Evolutionary conservation across 2,113 vertebrate species (phyloP), one percentile per base, ranked within the genome.

Genomic region (Enhydra lutris): DNA sequence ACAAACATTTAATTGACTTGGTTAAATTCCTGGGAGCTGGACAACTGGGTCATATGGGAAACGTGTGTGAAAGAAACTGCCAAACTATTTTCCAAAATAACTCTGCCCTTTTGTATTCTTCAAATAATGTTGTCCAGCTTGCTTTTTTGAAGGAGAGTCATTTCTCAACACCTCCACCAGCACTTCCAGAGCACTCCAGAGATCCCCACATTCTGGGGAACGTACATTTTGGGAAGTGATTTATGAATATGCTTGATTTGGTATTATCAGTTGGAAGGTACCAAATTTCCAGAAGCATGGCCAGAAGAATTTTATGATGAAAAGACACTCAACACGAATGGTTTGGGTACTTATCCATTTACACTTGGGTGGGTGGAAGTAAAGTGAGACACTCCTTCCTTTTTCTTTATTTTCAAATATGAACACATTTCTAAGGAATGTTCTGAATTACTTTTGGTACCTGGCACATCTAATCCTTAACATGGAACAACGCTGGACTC

Each of bases 361-460:
- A 61, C 63, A n/a, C 61, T 87, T 31, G 55, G 2, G 3, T 85
- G 50, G 86, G 18, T 45, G 39, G 39, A 74, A 36, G 10, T 50
- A 82, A 86, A 90, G 29, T 93, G 24, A 92, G 42, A 76, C 8
- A 57, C 23, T 63, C 8, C 15, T 1, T 91, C 47, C 31, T 69
- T 88, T 79, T 89, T 45, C 52, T 94, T 95, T 80, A 34, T 85
- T 94, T 97, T 73, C 29, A 78, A n/a, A 92, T 89, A 23, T 29
- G 45, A 87, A 55, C 34, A 94, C 13, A 79, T 69, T 79, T 96
- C 55, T 31, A 42, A 73, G 26, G 86, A 50, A n/a, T 93, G 42
- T 71, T 92, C 50, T 90, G 36, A 90, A 90, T 94, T 93, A 79
- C 18, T 95, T 45, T n/a, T 94, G 78, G 79, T 59, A 50, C 65